These are phyloP conservation scores for Irena cyanogastra DNA, from an alignment of 2,113 vertebrate genomes.

Conservation along the genomic window DNA sequence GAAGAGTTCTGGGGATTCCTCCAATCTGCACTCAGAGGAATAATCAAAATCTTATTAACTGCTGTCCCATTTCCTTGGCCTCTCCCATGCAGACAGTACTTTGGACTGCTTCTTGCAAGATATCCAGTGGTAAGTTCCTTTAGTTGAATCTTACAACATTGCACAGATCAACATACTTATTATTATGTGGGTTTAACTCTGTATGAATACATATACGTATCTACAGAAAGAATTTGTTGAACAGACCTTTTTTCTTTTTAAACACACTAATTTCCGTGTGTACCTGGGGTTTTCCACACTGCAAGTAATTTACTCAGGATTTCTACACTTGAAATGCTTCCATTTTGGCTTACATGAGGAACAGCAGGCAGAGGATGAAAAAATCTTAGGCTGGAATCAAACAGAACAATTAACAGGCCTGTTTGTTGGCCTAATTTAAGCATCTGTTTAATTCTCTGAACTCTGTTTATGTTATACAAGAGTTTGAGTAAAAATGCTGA, in stretches of 20 bases:
- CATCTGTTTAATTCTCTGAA: neutral
- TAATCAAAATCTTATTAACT: neutral
- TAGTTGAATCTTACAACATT: neutral
- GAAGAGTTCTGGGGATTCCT: neutral
- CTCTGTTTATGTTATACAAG: neutral
- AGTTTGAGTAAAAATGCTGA: neutral
- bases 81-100: neutral
- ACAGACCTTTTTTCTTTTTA: neutral
- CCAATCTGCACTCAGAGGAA: neutral
- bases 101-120: neutral
- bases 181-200: neutral
- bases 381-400: neutral
- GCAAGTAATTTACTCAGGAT: neutral
- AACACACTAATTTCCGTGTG: neutral
- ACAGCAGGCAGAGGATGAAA: neutral
- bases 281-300: neutral
- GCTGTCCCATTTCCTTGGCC: neutral
- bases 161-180: neutral
- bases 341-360: neutral
- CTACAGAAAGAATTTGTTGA: neutral
- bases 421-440: neutral
- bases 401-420: neutral
- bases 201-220: neutral
- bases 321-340: neutral
- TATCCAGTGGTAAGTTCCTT: neutral